A percentile compares a stretch with the other conserved stretches of the same genome.
Evolutionary conservation across 2,888 invertebrate species (phyloP).

Genomic region (Esperia sulphurella): DNA sequence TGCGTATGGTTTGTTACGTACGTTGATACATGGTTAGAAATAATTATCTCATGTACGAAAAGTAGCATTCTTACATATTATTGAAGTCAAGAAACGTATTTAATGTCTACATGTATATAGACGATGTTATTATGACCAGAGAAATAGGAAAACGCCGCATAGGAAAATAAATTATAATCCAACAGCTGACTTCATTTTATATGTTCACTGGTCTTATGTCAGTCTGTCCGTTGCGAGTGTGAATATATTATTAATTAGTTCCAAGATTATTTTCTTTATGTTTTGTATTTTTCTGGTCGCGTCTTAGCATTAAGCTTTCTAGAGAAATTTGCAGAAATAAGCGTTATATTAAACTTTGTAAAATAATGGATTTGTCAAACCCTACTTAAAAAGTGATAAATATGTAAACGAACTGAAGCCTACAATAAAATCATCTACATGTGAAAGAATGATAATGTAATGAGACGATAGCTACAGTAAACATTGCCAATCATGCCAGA

Average conservation of each 20-base stretch:
- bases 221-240: no score
- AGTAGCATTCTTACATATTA: background rate
- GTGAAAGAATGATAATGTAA: constrained; percentile 6
- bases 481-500: background rate
- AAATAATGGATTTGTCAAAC: no score
- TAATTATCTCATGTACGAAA: no score
- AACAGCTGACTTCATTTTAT: no score
- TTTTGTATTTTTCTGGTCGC: background rate
- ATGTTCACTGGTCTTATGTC: no score
- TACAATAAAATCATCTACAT: background rate
- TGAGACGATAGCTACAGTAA: constrained; percentile 45
- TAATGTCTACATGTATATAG: background rate
- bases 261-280: background rate
- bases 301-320: background rate
- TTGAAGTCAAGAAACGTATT: background rate
- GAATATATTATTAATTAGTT: no score
- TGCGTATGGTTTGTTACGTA: no score
- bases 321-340: constrained; percentile 4
- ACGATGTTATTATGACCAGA: background rate
- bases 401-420: no score
- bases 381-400: background rate
- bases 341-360: background rate
- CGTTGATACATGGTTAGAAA: no score
- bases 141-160: background rate
- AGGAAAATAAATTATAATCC: no score